Evolutionary conservation across 1,140 invertebrate species (phyloP), one percentile per base, ranked within the genome.

Genomic region (Calliopsis andreniformis): DNA sequence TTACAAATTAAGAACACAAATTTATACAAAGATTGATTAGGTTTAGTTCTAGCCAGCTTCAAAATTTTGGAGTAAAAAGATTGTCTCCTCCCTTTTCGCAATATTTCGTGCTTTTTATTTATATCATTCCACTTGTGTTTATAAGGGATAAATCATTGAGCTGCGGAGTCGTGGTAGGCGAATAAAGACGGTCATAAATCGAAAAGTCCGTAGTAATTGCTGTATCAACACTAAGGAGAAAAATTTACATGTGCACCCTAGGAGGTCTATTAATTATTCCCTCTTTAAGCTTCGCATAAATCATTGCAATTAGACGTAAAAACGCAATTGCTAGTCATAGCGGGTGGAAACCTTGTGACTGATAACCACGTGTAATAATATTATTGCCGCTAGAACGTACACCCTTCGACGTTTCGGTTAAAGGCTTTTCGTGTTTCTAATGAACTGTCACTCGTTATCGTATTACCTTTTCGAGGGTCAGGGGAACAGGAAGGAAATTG

Each of bases 201-300:
- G n/a, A 77, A 66, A 28, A 28, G 73, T 45, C 55, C 5, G 16
- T 78, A 81, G 72, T 82, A 81, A 81, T 81, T 82, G 58, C 47
- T 63, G 10, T 62, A 76, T 69, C 73, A 76, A 80, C 43, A 39
- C 30, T 67, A 25, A 23, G 49, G 61, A 51, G 70, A 76, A 66
- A 80, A 55, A 62, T 64, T 78, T 78, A 77, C 61, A 62, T 80
- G 80, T 81, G 59, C 67, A 63, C 51, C 64, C 62, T 12, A 23
- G 43, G 23, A 45, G 12, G 2, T 16, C 42, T 43, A n/a, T 47
- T 82, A 78, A 77, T 79, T 82, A 70, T 67, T 43, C 55, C n/a
- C 45, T 42, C 28, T 32, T 63, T 79, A 79, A 61, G 32, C 28
- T 32, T 49, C 64, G 10, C 59, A 20, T 76, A 82, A 76, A 77